Conservation (phyloP, 2,113 vertebrate genomes). For the Rhynchomys soricoides region DNA sequence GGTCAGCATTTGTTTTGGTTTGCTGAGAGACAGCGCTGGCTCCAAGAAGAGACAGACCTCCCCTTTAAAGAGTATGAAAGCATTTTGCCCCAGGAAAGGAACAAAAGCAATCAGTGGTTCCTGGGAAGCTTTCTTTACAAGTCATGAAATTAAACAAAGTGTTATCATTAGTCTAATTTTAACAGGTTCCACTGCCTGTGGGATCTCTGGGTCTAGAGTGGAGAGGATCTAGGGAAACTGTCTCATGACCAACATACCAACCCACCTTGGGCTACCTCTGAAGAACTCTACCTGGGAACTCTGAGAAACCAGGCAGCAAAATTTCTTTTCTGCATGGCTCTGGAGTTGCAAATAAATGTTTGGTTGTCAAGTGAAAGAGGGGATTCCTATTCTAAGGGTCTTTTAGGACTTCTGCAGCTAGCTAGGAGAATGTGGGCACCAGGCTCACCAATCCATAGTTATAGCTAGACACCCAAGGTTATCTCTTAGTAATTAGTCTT, state of each 20-base stretch:
- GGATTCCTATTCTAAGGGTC: background rate
- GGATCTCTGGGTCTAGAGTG: constrained; percentile 19
- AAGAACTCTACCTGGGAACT: background rate
- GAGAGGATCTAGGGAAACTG: constrained; percentile 19
- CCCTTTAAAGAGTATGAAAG: constrained; percentile 23
- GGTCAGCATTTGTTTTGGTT: background rate
- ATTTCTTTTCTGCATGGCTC: background rate
- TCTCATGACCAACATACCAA: background rate
- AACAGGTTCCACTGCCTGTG: constrained; percentile 64
- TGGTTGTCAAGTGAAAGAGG: background rate
- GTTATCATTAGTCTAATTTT: constrained; percentile 44
- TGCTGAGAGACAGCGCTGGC: constrained; percentile 38
- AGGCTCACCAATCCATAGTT: background rate
- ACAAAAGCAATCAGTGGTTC: constrained; percentile 49
- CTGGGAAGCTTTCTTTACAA: constrained; percentile 47
- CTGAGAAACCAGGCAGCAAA: background rate
- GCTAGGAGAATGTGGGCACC: background rate
- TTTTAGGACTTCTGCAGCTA: background rate
- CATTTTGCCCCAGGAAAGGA: constrained; percentile 59
- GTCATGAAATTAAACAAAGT: constrained; percentile 55
- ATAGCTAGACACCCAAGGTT: background rate
- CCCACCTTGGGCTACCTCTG: background rate
- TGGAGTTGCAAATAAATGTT: background rate
- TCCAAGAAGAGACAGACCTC: background rate
- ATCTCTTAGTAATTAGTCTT: background rate